Base-by-base conservation (phyloP, 2,113 vertebrate species). In the Chinchilla lanigera region DNA sequence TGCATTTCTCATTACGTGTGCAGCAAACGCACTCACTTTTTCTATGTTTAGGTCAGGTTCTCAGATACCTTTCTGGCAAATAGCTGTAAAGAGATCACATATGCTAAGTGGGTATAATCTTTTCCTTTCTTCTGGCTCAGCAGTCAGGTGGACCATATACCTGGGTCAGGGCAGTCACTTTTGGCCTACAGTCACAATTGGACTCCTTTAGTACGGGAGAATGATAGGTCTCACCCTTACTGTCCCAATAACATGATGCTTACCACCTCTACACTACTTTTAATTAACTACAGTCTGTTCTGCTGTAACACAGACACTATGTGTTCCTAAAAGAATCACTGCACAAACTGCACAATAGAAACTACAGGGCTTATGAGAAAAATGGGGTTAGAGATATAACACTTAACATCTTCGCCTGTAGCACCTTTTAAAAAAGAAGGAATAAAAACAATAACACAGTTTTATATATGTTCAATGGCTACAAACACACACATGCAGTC, bases 11-110 rank as follows among this genome's bases (percentile, higher is more conserved):
- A 82, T 30, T 65, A 41, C 30, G 30, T 7, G 22, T 10, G 54
- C 22, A 80, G 30, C 77, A 92, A 58, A 78, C 65, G 30, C 89
- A 92, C 54, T 90, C 77, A 61, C 4, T 26, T 96, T 92, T 93
- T n/a, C 41, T 85, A 19, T 61, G 50, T 71, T 90, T 33, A 63
- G 65, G 50, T 81, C 44, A 69, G 73, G 58, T 90, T 58, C 54
- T 96, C 41, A 63, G 69, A 58, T 52, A 84, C 7, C 38, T 93
- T 93, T 14, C 38, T 80, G 80, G 33, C 24, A 81, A 63, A 81
- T 11, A 90, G 7, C n/a, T 61, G 30, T 90, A 35, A 84, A 1
- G 71, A 52, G 80, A 84, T 90, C 38, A 71, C 41, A 14, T 52
- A n/a, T 84, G 50, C 47, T 81, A 87, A 52, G 4, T 52, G 26